Conservation (phyloP, 2,888 invertebrate species). For the Oegoconia quadripuncta region DNA sequence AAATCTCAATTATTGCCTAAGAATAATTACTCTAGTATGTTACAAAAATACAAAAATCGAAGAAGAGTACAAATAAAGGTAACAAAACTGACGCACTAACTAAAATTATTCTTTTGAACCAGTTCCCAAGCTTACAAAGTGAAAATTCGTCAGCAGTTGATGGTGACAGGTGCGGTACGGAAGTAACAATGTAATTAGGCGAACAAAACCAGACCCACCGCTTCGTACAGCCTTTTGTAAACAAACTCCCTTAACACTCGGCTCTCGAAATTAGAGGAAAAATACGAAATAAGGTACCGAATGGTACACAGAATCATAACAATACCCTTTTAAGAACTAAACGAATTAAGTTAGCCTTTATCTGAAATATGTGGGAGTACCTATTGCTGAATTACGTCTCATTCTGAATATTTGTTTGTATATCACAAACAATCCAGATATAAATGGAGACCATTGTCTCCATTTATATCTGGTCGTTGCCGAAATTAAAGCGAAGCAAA, state of each 20-base stretch:
- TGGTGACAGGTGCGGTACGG: slow-evolving; percentile 38
- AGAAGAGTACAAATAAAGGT: not conserved
- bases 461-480: too few species aligned
- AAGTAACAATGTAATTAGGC: slow-evolving; percentile 43
- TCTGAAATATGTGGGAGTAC: not conserved
- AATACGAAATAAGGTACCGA: slow-evolving; percentile 13
- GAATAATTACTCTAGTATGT: not conserved
- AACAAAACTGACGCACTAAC: not conserved
- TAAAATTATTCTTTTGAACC: slow-evolving; percentile 25
- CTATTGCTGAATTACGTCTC: too few species aligned
- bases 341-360: not conserved
- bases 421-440: too few species aligned
- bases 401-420: too few species aligned
- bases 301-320: too few species aligned
- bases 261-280: slow-evolving; percentile 25
- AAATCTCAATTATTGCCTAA: not conserved
- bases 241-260: slow-evolving; percentile 34
- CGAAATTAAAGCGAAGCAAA: too few species aligned
- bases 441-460: too few species aligned
- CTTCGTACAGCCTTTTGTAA: slow-evolving; percentile 43
- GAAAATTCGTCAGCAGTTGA: slow-evolving; percentile 34
- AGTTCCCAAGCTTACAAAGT: slow-evolving; percentile 24
- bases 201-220: slow-evolving; percentile 38
- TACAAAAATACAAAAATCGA: not conserved
- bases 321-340: not conserved